A percentile compares a stretch with the other conserved stretches of the same genome.
Evolutionary conservation across 2,797 vertebrate species (phyloP).

Genomic region (Melopsittacus undulatus): DNA sequence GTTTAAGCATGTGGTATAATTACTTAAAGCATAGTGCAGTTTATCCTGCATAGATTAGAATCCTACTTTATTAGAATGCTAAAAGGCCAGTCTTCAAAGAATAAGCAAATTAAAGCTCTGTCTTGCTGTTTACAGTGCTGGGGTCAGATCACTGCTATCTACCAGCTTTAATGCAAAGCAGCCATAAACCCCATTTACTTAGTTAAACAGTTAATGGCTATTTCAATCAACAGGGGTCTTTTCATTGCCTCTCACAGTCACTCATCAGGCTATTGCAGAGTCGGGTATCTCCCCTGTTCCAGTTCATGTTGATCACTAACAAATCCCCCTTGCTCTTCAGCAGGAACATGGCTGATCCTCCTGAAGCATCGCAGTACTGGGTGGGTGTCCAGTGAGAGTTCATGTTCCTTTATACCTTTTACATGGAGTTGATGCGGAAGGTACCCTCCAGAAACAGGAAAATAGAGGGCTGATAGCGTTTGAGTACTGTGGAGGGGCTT

Average conservation of each 20-base stretch:
- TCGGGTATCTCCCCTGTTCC: background rate
- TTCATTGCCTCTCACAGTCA: background rate
- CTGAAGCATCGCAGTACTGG: fast-evolving
- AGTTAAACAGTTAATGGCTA: background rate
- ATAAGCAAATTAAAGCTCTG: conserved; percentile 41
- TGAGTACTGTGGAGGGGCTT: background rate
- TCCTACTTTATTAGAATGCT: conserved; percentile 25
- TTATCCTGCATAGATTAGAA: conserved; percentile 35
- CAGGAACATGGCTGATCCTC: background rate
- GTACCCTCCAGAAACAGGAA: background rate
- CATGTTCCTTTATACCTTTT: background rate
- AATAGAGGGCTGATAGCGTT: background rate
- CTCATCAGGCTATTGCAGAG: background rate
- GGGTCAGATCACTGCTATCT: conserved; percentile 13
- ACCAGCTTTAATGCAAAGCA: background rate
- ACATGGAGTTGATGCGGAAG: background rate
- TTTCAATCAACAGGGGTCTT: background rate
- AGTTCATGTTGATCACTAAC: background rate
- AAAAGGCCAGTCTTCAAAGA: conserved; percentile 50
- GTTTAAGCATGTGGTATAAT: conserved; percentile 39
- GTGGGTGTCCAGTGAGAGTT: background rate
- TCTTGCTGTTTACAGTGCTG: conserved; percentile 34
- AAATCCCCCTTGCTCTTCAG: background rate
- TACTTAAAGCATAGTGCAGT: conserved; percentile 42
- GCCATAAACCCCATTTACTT: background rate